Evolutionary conservation across 2,113 vertebrate genomes (phyloP).

Genomic region (Sylvietta virens): DNA sequence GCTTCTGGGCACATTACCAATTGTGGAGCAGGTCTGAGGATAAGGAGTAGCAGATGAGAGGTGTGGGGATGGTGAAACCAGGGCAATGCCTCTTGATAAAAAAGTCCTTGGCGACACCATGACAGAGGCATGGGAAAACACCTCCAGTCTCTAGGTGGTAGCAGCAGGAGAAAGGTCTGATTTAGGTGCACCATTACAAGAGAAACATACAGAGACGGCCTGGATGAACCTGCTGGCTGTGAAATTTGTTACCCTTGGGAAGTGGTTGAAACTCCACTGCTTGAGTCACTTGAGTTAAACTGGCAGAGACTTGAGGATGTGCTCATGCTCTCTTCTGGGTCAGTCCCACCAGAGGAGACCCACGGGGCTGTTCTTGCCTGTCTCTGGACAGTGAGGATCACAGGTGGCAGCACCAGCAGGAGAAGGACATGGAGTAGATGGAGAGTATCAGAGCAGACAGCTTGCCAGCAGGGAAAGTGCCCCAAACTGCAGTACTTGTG

Average conservation of each 20-base stretch:
- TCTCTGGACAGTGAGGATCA: background rate
- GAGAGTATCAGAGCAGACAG: background rate
- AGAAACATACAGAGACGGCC: background rate
- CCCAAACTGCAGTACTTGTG: background rate
- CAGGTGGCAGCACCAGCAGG: background rate
- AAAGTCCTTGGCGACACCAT: background rate
- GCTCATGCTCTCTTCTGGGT: background rate
- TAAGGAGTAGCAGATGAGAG: background rate
- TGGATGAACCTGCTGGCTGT: background rate
- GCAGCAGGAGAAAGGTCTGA: background rate
- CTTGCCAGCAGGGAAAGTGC: background rate
- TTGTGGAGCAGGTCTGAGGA: background rate
- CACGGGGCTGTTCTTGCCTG: accelerated
- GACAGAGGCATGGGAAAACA: background rate
- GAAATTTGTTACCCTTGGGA: background rate
- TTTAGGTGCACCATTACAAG: background rate
- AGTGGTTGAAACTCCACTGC: background rate
- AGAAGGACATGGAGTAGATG: background rate
- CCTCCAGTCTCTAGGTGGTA: background rate
- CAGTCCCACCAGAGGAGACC: background rate
- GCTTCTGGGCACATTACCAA: background rate
- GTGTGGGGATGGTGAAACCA: background rate
- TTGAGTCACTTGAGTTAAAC: background rate
- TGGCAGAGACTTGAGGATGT: background rate
- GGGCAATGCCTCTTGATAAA: background rate